Evolutionary conservation across 2,888 invertebrate genomes (phyloP), one percentile per base, ranked within the genome.

Genomic region (Acanthosoma haemorrhoidale): DNA sequence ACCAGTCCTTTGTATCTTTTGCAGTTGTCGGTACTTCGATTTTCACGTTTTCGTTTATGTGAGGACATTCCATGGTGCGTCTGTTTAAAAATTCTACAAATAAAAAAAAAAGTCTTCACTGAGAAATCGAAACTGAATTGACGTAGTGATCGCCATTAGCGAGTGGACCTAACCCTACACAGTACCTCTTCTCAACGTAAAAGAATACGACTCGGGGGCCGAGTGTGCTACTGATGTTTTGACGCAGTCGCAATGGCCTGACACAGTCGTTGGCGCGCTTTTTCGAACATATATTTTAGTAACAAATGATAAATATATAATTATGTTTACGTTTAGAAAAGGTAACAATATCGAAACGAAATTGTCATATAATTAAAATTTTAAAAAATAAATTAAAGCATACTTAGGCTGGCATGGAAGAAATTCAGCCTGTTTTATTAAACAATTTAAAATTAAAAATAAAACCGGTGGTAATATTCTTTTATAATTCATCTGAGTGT

Each of bases 21-120:
- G 82, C 77, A 73, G 77, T 81, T 78, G 82, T 80, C 79, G 82
- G 81, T 77, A 79, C 80, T 77, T 82, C 81, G 79, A 83, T 81
- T 80, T 84, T 85, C 79, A 87, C 85, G 82, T 86, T 85, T 81
- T 85, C 85, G 80, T 82, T 83, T 78, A 87, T 84, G 83, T 87
- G 87, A 78, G 86, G 83, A 81, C 87, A 87, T 83, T 87, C 87
- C 87, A 87, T 88, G 79, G 16, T 59, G 31, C 13, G 16, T 79
- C 83, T 83, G 79, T 34, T 25, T 11, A 34, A 59, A 67, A 67
- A 57, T 39, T 34, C 51, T 16, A 36, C 31, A 21, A 57, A 31
- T 39, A 51, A 64, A 58, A 51, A 69, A 68, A 69, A 69, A n/a
- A 51, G 21, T n/a, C 21, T 51, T 51, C 51, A 51, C 51, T 51